Conservation (phyloP, 1,140 invertebrate genomes). For the Campoletis sonorensis region DNA sequence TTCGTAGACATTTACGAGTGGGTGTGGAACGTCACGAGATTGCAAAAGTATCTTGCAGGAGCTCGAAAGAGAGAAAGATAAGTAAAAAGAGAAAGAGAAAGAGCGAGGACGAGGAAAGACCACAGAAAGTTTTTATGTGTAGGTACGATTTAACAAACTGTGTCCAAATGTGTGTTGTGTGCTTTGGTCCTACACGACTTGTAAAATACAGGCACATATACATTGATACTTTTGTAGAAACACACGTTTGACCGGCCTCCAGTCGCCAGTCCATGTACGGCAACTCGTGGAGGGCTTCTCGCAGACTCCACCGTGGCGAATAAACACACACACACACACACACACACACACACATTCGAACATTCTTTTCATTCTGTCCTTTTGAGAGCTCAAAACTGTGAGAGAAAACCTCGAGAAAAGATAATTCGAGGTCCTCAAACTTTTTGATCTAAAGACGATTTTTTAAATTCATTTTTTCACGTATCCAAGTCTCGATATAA, state of each 20-base stretch:
- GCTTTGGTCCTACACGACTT: constrained; percentile 12
- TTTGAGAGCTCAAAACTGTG: constrained; percentile 5
- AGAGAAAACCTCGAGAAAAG: background rate
- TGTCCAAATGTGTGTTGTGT: background rate
- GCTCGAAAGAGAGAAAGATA: constrained; percentile 16
- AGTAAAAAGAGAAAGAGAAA: background rate
- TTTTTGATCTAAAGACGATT: too few species aligned
- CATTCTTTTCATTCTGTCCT: background rate
- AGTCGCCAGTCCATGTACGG: constrained; percentile 72
- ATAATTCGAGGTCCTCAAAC: background rate
- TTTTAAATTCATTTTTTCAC: too few species aligned
- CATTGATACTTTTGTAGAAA: constrained; percentile 44
- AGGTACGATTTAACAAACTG: background rate
- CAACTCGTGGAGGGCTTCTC: constrained; percentile 60
- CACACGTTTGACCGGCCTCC: constrained; percentile 61
- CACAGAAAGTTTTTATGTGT: constrained; percentile 48
- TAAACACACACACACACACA: constrained; percentile 38
- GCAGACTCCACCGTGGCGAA: constrained; percentile 32
- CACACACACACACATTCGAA: background rate
- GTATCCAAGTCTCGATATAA: too few species aligned
- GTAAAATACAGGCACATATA: background rate
- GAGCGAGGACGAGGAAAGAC: constrained; percentile 16
- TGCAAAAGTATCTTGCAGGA: constrained; percentile 36
- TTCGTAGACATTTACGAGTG: constrained; percentile 42
- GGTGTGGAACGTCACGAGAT: constrained; percentile 46